Base-by-base conservation (phyloP, 2,797 vertebrate genomes). In the Eulemur albifrons region DNA sequence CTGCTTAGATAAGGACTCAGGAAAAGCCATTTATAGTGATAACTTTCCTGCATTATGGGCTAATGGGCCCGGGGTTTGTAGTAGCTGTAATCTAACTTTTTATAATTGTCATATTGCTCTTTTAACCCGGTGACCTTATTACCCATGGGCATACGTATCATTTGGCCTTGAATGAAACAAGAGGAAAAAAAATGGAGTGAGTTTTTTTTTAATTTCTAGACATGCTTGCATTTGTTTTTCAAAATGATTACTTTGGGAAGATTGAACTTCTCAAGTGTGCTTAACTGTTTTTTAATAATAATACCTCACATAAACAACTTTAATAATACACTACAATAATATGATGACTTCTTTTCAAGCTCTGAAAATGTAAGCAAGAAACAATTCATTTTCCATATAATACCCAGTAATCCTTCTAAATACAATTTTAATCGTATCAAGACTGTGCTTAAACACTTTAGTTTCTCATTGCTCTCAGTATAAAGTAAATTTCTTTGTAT, bases 11-110 rank as follows among this genome's bases (percentile, higher is more conserved):
- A 98, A 99, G 98, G 98, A 90, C 97, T 89, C 98, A 98, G 98
- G 98, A 99, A 98, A 98, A 98, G 98, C 98, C 98, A 98, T 98
- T 98, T 98, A 95, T 93, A 94, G 97, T 30, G 98, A 98, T 98
- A 98, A 98, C 98, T 97, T 72, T 85, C 83, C 96, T 65, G 97
- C 96, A 88, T 95, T 97, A 97, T 97, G 96, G 97, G 97, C 98
- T 98, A 79, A 96, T 97, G 98, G 97, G 67, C 82, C 97, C 95
- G n/a, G 94, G 97, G 97, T 96, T 73, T 97, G 97, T 83, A 81
- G 95, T 76, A 96, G 97, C 95, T 96, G 96, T 83, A 73, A 72
- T 76, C 97, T 97, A 92, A 92, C 96, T 96, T 98, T 95, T 82
- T 98, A 95, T 94, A 97, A 98, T 98, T 97, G 97, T 98, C 97